Evolutionary conservation across 1,140 invertebrate species (phyloP), one percentile per base, ranked within the genome.

Genomic region (Drosophila mojavensis): DNA sequence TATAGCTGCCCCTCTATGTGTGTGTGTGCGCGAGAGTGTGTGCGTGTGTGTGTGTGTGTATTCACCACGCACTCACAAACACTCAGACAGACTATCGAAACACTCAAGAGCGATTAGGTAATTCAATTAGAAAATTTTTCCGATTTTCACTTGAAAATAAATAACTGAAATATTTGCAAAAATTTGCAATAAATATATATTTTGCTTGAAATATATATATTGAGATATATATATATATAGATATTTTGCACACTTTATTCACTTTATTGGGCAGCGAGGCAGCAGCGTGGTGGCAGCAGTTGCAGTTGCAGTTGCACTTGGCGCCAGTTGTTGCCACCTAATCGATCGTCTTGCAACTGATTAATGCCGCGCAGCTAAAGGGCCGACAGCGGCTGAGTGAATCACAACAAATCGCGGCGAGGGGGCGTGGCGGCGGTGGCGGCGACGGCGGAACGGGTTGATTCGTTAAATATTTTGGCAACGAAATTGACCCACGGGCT

Each of bases 341-440:
- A 92, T 92, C 91, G 91, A 92, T 91, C 91, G 81, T 84, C 80
- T 88, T 86, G 84, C 91, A 89, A 92, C 91, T 92, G 91, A 92
- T 92, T 89, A 90, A 86, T 80, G 67, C 67, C 59, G 54, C 67
- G 36, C 67, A 64, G 41, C 78, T 64, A 82, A 84, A 73, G 81
- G 80, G 54, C 36, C 45, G 56, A 65, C 63, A 64, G 43, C 53
- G 45, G 15, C 39, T 33, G 33, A 62, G 62, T 86, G 82, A 86
- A 61, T 84, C 81, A 80, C 70, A 54, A 53, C 13, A 33, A 60
- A 26, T 30, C 65, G 58, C 39, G 26, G 15, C 15, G 15, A 24
- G 17, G 17, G 17, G 17, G 17, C 17, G 17, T 17, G 17, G 17
- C 17, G 17, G 17, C 17, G 17, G 17, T 17, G 17, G 17, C 17